phyloP scores from a whole-genome alignment of 2,113 vertebrate species.

The Phaetusa simplex region DNA sequence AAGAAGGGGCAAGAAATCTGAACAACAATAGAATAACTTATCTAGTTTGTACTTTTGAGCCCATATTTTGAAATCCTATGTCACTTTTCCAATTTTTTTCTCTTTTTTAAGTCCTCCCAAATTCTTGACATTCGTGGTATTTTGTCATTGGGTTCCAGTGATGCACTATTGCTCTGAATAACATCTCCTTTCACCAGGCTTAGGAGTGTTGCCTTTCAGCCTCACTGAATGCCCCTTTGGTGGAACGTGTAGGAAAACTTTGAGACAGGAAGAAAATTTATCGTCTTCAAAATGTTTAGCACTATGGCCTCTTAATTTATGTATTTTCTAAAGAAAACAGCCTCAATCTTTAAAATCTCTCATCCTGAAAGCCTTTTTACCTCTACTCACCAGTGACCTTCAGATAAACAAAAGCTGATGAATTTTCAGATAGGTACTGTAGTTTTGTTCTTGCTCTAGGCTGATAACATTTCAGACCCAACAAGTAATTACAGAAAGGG shows the following conservation, averaged over 20 bases:
- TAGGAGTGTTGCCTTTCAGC: background rate
- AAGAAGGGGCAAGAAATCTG: background rate
- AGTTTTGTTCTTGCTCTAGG: conserved; percentile 16
- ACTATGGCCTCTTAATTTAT: background rate
- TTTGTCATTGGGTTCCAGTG: background rate
- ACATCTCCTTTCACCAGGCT: background rate
- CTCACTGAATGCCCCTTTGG: background rate
- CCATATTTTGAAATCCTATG: background rate
- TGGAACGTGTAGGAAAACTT: background rate
- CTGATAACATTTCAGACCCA: conserved; percentile 1
- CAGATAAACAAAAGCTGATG: conserved; percentile 22
- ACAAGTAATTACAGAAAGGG: conserved; percentile 14
- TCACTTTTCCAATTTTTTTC: background rate
- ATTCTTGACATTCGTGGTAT: background rate
- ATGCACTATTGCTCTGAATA: background rate
- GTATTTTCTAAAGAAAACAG: background rate
- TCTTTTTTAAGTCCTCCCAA: background rate
- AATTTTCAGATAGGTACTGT: background rate
- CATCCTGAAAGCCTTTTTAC: background rate
- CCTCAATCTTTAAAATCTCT: background rate
- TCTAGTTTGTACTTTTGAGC: background rate
- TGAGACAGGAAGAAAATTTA: background rate
- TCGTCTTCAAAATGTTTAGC: background rate
- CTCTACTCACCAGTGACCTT: background rate
- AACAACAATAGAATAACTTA: background rate